A percentile compares a stretch with the other conserved stretches of the same genome.
Evolutionary conservation across 2,888 invertebrate genomes (phyloP).

Genomic region (Anodontia alba): DNA sequence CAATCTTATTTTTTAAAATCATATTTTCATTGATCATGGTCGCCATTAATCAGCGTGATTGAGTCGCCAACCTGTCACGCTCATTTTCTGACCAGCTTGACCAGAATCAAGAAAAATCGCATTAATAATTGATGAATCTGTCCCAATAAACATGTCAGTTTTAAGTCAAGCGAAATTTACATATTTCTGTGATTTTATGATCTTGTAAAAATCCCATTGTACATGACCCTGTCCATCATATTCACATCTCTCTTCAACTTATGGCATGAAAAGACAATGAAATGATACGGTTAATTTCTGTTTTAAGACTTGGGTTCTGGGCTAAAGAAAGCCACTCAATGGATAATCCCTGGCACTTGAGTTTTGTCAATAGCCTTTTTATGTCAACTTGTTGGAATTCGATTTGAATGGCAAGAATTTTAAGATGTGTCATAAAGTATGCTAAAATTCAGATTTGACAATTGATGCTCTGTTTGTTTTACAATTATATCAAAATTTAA

Average conservation of each 20-base stretch:
- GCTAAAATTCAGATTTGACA: neutral
- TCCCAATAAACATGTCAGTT: conserved; percentile 38
- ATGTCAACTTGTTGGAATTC: conserved; percentile 14
- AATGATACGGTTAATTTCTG: neutral
- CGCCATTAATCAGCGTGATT: conserved; percentile 4
- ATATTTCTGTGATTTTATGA: conserved; percentile 33
- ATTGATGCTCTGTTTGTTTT: neutral
- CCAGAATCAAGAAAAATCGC: neutral
- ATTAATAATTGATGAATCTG: conserved; percentile 13
- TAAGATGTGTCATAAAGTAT: conserved; percentile 9
- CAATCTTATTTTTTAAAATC: conserved; percentile 1
- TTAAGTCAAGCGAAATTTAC: conserved; percentile 30
- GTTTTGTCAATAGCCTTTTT: neutral
- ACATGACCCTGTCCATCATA: conserved; percentile 42
- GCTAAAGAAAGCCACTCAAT: neutral
- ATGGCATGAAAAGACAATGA: conserved; percentile 27
- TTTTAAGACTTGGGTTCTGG: neutral
- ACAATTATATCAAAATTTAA: neutral
- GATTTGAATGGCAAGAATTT: neutral
- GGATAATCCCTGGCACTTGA: conserved; percentile 6
- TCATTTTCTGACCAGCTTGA: neutral
- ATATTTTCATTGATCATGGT: conserved; percentile 10
- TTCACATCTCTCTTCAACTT: conserved; percentile 20
- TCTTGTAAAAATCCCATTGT: conserved; percentile 24
- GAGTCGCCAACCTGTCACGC: conserved; percentile 5